Percentiles rank a stretch among this genome's conserved stretches.
Conservation (phyloP, 2,888 invertebrate genomes). For the Cabera pusaria region DNA sequence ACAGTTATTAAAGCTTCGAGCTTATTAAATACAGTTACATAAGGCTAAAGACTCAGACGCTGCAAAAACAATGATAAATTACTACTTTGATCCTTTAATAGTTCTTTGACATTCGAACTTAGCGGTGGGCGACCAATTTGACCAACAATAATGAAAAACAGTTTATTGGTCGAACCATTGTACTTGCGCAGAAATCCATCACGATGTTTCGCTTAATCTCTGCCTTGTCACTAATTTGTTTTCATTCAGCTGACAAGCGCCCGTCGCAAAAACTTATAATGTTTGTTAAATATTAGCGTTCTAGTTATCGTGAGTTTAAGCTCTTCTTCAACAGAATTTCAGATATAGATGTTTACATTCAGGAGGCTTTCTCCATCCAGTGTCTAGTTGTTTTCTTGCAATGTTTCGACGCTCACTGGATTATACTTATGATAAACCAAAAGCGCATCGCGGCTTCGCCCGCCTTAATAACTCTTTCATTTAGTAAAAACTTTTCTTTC, state of each 20-base stretch:
- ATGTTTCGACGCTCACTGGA: too few relatives aligned
- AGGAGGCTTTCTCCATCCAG: too few relatives aligned
- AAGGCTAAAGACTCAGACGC: conserved; percentile 44
- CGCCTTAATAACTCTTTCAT: too few relatives aligned
- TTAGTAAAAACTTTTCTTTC: too few relatives aligned
- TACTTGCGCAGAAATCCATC: conserved; percentile 39
- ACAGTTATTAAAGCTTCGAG: conserved; percentile 9
- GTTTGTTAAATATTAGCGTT: conserved; percentile 21
- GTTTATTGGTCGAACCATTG: conserved; percentile 47
- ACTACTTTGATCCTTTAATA: conserved; percentile 51
- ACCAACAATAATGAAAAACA: conserved; percentile 36
- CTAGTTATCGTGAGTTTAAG: too few relatives aligned
- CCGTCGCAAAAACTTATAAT: conserved; percentile 23
- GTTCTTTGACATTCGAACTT: conserved; percentile 57
- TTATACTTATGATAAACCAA: too few relatives aligned
- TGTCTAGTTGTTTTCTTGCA: too few relatives aligned
- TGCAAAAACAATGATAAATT: conserved; percentile 75
- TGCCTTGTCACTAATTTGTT: conserved; percentile 28
- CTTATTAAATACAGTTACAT: conserved; percentile 59
- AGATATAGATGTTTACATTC: too few relatives aligned
- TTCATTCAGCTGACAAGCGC: conserved; percentile 21
- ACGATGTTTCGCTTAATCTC: conserved; percentile 31
- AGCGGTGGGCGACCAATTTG: conserved; percentile 43
- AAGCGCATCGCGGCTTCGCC: too few relatives aligned
- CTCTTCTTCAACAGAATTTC: too few relatives aligned